Percentiles rank a stretch among this genome's conserved stretches.
Conservation (phyloP, 2,888 invertebrate genomes). For the Phlogophora meticulosa region DNA sequence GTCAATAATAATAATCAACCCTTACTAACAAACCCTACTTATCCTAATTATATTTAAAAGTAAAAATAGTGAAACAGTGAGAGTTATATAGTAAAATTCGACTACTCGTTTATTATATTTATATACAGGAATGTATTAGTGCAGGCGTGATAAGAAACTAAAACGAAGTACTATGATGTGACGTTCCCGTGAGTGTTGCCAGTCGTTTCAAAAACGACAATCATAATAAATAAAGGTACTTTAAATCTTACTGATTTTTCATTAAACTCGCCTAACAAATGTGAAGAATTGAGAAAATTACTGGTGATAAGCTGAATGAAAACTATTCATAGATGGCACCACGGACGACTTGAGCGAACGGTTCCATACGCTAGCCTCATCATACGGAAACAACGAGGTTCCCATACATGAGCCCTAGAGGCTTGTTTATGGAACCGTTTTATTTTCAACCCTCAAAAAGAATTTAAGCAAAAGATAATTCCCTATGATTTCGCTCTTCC, state of each 20-base stretch:
- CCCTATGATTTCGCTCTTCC: background rate
- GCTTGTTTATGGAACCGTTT: constrained; percentile 43
- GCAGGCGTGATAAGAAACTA: constrained; percentile 68
- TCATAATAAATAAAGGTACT: background rate
- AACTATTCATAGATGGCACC: constrained; percentile 62
- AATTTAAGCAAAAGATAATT: background rate
- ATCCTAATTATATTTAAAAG: constrained; percentile 76
- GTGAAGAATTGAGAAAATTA: constrained; percentile 41
- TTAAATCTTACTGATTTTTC: background rate
- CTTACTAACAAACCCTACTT: constrained; percentile 72
- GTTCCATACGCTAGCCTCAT: constrained; percentile 44
- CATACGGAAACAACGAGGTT: constrained; percentile 21
- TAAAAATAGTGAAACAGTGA: constrained; percentile 86
- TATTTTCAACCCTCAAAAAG: background rate
- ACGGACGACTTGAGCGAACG: constrained; percentile 42
- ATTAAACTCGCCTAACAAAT: constrained; percentile 18
- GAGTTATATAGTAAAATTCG: constrained; percentile 82
- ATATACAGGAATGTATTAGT: constrained; percentile 83
- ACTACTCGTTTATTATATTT: constrained; percentile 78
- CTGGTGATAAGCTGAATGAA: constrained; percentile 43
- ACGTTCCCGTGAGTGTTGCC: constrained; percentile 26
- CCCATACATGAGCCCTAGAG: constrained; percentile 60
- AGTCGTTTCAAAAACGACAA: constrained; percentile 15
- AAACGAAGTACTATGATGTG: constrained; percentile 60
- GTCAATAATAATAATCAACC: constrained; percentile 59